phyloP scores from a whole-genome alignment of 2,888 invertebrate genomes.

The Unio pictorum region DNA sequence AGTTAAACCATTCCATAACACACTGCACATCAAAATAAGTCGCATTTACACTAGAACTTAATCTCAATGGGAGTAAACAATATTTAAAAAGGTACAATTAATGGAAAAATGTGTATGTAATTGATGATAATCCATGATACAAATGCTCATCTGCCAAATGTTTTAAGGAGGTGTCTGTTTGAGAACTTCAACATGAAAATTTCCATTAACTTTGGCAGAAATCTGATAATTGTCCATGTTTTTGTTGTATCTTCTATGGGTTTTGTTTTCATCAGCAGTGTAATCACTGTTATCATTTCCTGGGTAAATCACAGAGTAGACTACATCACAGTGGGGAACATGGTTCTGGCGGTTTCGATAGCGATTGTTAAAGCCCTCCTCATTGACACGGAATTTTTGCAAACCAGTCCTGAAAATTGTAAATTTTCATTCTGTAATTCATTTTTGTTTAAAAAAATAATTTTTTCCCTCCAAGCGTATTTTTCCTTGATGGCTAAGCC shows the following conservation, averaged over 20 bases:
- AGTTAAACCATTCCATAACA: neutral
- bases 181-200: conserved; percentile 44
- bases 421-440: conserved; percentile 11
- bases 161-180: conserved; percentile 15
- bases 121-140: too few relatives aligned
- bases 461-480: too few relatives aligned
- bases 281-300: conserved; percentile 61
- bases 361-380: conserved; percentile 62
- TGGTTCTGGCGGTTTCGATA: conserved; percentile 49
- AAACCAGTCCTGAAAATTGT: conserved; percentile 44
- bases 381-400: conserved; percentile 59
- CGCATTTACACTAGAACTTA: too few relatives aligned
- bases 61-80: too few relatives aligned
- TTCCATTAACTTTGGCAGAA: conserved; percentile 50
- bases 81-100: too few relatives aligned
- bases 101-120: too few relatives aligned
- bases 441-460: conserved; percentile 1
- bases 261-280: conserved; percentile 47
- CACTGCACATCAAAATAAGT: too few relatives aligned
- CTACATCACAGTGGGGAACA: conserved; percentile 58
- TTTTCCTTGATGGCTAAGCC: too few relatives aligned
- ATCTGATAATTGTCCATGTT: conserved; percentile 54
- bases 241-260: conserved; percentile 51
- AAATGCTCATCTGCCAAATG: too few relatives aligned
- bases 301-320: conserved; percentile 60